Conservation (phyloP, 2,888 invertebrate species). For the Mesochorus sp. region DNA sequence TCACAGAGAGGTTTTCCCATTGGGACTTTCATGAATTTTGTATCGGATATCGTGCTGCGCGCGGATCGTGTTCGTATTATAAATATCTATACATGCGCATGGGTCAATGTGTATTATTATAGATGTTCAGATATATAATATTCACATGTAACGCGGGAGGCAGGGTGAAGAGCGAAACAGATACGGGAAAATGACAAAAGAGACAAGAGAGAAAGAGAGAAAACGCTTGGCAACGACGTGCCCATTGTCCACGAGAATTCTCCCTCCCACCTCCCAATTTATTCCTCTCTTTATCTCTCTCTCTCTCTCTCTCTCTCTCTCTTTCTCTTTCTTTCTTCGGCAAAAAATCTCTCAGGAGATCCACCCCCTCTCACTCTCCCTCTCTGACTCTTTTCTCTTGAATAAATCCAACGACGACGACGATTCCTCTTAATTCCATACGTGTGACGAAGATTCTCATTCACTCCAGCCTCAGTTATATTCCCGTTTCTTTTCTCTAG, state of each 20-base stretch:
- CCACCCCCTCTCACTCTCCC: not conserved
- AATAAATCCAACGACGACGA: constrained; percentile 51
- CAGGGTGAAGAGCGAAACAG: not conserved
- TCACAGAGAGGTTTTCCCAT: not conserved
- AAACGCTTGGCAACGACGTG: not conserved
- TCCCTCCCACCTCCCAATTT: not conserved
- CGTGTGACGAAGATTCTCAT: constrained; percentile 38
- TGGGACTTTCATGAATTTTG: constrained; percentile 55
- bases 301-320: constrained; percentile 18
- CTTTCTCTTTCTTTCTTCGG: not conserved
- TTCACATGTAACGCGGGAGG: no score
- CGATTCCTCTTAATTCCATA: constrained; percentile 58
- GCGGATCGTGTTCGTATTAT: no score
- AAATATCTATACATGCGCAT: no score
- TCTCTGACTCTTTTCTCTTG: constrained; percentile 13
- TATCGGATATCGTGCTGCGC: constrained; percentile 1
- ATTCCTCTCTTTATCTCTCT: not conserved
- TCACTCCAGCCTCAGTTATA: not conserved
- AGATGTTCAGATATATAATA: no score
- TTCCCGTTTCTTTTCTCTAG: constrained; percentile 16
- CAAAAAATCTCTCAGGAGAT: constrained; percentile 25
- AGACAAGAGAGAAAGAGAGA: not conserved
- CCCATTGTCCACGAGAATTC: constrained; percentile 43
- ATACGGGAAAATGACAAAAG: not conserved
- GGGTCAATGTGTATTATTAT: no score